Percentiles rank a stretch among this genome's conserved stretches.
Evolutionary conservation across 1,140 invertebrate genomes (phyloP).

Genomic region (Drosophila subpulchrella): DNA sequence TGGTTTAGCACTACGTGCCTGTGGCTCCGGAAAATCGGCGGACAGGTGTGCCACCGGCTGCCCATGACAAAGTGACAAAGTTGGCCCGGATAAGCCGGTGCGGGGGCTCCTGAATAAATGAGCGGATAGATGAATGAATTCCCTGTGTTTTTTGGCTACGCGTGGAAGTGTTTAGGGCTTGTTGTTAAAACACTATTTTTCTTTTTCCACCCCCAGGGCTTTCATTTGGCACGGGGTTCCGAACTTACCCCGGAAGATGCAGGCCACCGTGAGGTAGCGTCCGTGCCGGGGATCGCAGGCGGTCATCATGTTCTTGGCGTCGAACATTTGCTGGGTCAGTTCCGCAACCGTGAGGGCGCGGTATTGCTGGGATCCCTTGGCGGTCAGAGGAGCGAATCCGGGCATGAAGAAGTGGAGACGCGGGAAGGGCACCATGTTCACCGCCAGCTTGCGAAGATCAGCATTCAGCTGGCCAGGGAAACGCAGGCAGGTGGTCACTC

Average conservation of each 20-base stretch:
- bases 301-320: constrained; percentile 97
- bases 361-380: constrained; percentile 93
- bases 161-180: constrained; percentile 60
- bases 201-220: constrained; percentile 22
- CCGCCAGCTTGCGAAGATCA: constrained; percentile 96
- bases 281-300: constrained; percentile 97
- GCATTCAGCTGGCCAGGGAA: constrained; percentile 95
- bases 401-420: constrained; percentile 99
- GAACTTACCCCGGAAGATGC: constrained; percentile 93
- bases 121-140: constrained; percentile 52
- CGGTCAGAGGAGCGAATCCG: constrained; percentile 97
- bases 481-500: constrained; percentile 93
- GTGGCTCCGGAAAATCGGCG: constrained; percentile 18
- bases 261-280: constrained; percentile 96
- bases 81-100: constrained; percentile 59
- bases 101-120: constrained; percentile 38
- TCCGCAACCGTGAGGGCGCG: constrained; percentile 94
- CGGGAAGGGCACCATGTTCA: constrained; percentile 99
- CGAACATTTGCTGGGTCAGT: constrained; percentile 96
- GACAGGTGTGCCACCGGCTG: constrained; percentile 58
- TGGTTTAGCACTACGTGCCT: constrained; percentile 53
- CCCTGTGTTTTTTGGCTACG: constrained; percentile 29
- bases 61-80: constrained; percentile 80
- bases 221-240: background rate
- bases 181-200: constrained; percentile 82